Evolutionary conservation across 2,888 invertebrate genomes (phyloP).

Genomic region (Exocentrus adspersus): DNA sequence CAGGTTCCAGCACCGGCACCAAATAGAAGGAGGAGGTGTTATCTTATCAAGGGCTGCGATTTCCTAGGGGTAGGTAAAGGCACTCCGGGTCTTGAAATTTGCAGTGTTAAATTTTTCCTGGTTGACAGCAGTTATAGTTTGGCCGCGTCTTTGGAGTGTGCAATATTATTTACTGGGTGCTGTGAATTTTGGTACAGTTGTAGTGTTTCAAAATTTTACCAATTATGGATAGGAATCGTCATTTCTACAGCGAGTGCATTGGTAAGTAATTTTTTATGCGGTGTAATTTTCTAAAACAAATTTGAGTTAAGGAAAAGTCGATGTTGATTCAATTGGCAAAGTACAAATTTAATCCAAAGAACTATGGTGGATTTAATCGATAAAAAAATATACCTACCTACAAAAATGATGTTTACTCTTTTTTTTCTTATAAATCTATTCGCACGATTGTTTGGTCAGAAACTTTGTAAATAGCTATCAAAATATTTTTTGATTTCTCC

Average conservation of each 20-base stretch:
- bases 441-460: too few relatives aligned
- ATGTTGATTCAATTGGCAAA: too few relatives aligned
- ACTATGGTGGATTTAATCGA: too few relatives aligned
- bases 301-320: too few relatives aligned
- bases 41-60: neutral
- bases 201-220: neutral
- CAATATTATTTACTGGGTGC: neutral
- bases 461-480: too few relatives aligned
- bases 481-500: too few relatives aligned
- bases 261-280: neutral
- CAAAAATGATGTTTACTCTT: too few relatives aligned
- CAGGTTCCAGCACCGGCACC: neutral
- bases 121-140: neutral
- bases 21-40: neutral
- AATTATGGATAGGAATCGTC: conserved; percentile 1
- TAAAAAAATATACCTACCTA: too few relatives aligned
- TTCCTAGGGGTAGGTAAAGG: neutral
- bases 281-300: neutral
- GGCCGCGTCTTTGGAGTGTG: neutral
- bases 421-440: too few relatives aligned
- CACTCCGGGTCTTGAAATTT: neutral
- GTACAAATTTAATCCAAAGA: too few relatives aligned
- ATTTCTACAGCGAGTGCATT: neutral
- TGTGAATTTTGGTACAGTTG: neutral
- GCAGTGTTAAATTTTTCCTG: neutral